Conservation (phyloP, 2,797 vertebrate species). For the Tokudaia tokunoshimensis region DNA sequence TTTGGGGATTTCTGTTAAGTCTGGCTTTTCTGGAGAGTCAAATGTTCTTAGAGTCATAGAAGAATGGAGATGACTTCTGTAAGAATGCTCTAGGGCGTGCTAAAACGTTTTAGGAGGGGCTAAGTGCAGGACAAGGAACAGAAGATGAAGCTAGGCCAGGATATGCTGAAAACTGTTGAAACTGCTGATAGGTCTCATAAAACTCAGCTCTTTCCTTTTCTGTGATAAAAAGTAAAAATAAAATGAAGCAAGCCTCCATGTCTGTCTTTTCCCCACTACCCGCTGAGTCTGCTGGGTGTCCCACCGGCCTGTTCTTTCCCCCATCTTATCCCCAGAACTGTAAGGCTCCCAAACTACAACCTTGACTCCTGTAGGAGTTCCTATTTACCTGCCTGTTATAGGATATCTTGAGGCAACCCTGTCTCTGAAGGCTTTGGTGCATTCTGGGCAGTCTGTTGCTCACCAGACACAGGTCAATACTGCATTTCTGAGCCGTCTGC, state of each 20-base stretch:
- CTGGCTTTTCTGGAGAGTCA: not conserved
- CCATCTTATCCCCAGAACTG: not conserved
- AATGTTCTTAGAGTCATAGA: not conserved
- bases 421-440: not conserved
- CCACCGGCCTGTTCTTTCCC: not conserved
- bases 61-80: not conserved
- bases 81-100: not conserved
- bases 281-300: not conserved
- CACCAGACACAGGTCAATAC: accelerated
- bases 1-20: too few species aligned
- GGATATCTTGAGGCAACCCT: not conserved
- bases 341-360: not conserved
- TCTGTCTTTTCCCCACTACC: too few species aligned
- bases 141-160: not conserved
- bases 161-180: not conserved
- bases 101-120: not conserved
- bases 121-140: not conserved
- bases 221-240: not conserved
- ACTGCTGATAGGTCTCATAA: not conserved
- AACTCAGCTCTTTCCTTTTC: not conserved
- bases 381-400: not conserved
- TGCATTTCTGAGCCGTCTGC: not conserved
- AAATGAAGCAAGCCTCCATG: not conserved
- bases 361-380: not conserved
- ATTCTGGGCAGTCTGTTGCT: not conserved